These are phyloP conservation scores for Tanypteryx hageni DNA, from an alignment of 2,888 invertebrate genomes.

Conservation along the genomic window DNA sequence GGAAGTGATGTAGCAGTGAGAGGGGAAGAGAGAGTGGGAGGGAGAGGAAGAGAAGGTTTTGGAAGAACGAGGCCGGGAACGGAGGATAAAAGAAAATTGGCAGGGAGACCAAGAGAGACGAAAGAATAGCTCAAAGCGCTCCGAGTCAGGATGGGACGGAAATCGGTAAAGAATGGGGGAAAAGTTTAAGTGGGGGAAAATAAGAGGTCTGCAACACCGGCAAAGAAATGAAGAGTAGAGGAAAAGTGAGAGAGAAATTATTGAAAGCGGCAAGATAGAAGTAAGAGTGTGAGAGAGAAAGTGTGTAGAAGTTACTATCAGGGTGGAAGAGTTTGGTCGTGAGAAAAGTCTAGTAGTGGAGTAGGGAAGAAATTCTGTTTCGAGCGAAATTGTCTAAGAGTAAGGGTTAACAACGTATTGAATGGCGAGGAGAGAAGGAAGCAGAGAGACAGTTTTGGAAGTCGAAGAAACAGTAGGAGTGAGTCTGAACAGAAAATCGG, in stretches of 20 bases:
- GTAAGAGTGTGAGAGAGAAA: too few species aligned
- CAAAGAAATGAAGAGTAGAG: neutral
- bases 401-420: too few species aligned
- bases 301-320: neutral
- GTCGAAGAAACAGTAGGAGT: too few species aligned
- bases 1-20: neutral
- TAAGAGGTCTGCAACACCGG: too few species aligned
- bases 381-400: neutral
- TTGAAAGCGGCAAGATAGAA: neutral
- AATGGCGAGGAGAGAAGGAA: too few species aligned
- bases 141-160: neutral
- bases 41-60: neutral
- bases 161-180: too few species aligned
- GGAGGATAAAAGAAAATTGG: neutral
- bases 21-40: neutral
- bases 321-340: neutral
- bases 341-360: neutral
- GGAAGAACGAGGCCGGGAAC: neutral
- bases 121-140: neutral
- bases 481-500: too few species aligned
- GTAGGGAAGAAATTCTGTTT: neutral
- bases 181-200: neutral
- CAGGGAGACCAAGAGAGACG: neutral
- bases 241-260: neutral
- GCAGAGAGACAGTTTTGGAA: too few species aligned